Evolutionary conservation across 2,888 invertebrate genomes (phyloP), one percentile per base, ranked within the genome.

Genomic region (Mesoligia furuncula): DNA sequence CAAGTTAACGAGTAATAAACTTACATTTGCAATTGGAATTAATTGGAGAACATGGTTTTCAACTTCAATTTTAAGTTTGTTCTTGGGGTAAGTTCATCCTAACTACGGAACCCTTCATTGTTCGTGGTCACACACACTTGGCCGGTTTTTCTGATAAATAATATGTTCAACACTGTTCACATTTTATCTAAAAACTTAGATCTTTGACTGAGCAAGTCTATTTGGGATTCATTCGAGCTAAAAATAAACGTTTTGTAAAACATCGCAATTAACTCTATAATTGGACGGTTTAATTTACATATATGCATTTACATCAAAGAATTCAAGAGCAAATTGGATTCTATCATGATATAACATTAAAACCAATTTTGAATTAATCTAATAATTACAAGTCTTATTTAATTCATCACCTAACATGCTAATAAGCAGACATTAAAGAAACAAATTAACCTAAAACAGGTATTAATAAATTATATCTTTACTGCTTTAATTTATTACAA

Each of bases 251-350:
- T 64, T 51, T 45, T 36, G 15, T 61, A 66, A 61, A 62, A 81
- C 17, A 48, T 57, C 11, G 27, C 39, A 71, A 27, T 68, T 13
- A 65, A 64, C 20, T 68, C 4, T 45, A 13, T 45, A 39, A 69
- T 79, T 70, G 11, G 36, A 48, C 24, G 11, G 51, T 73, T 62
- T 59, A 62, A 77, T 77, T 77, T 27, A 64, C 48, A 65, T 78
- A 65, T 78, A 59, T 36, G 17, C 11, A 54, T 72, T 59, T 15
- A 61, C n/a, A 68, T 9, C 9, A 54, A 72, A 68, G 3, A 45
- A 48, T 48, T 59, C 17, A n/a, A 65, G 64, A n/a, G 17, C 4
- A 61, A 74, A 69, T 68, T 68, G 24, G n/a, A 66, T 48, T 61
- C 6, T 1, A 68, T 36, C 54, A 51, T 17, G n/a, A 68, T 57